Evolutionary conservation across 1,140 invertebrate species (phyloP), one percentile per base, ranked within the genome.

Genomic region (Orchesella cincta): DNA sequence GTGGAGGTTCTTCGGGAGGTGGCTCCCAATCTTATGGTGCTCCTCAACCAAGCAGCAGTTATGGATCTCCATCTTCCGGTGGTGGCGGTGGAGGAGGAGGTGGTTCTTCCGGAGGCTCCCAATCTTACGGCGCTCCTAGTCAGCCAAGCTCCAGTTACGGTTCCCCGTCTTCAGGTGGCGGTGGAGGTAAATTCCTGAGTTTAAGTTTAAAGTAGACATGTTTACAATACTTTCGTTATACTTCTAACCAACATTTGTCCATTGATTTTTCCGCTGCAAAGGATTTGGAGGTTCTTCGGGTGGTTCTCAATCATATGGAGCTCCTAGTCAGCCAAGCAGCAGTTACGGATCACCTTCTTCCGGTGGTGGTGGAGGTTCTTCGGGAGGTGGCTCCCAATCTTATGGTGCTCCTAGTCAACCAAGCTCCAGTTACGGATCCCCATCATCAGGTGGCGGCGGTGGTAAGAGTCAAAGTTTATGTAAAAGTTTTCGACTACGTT

Each of bases 361-460:
- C 39, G 54, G 54, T 5, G 54, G 54, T n/a, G 8, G 8, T 8
- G 62, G 62, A 31, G 62, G 62, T 67, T 29, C 62, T 31, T 8
- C 8, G 20, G 39, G 26, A 14, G 54, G 23, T 14, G 54, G 54
- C 12, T 67, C 62, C 12, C 62, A 67, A n/a, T 5, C 2, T 8
- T 67, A 67, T n/a, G 62, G 62, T 14, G 62, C 62, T 67, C 62
- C 62, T 31, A 67, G 62, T 67, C 62, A 62, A 62, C 62, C 62
- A 31, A 31, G 26, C 31, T 67, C 62, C 8, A 31, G 28, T n/a
- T 67, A 67, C 23, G 62, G 62, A 3, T 5, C 62, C 12, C 62
- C 62, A n/a, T 57, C 54, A 12, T 57, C 54, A n/a, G 23, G 54
- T 62, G 26, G 54, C 23, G 54, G 16, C 29, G 62, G 62, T 67